phyloP scores from a whole-genome alignment of 1,140 invertebrate genomes.

The Contarinia nasturtii region DNA sequence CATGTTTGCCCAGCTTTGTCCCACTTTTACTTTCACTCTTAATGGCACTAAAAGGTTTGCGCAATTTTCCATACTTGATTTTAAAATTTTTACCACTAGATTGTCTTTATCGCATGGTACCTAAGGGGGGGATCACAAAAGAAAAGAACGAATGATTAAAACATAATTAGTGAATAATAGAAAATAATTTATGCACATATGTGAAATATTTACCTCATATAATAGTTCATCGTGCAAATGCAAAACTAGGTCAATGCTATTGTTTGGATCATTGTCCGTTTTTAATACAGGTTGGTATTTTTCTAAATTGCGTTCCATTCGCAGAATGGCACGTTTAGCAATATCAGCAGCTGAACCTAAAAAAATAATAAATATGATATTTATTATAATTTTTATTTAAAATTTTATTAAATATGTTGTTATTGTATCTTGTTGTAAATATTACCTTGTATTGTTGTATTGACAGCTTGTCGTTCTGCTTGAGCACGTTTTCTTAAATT shows the following conservation, averaged over 20 bases:
- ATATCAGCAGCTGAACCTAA: slow-evolving; percentile 91
- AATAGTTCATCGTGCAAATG: slow-evolving; percentile 94
- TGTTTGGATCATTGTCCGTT: slow-evolving; percentile 15
- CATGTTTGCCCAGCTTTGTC: slow-evolving; percentile 53
- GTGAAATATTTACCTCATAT: slow-evolving; percentile 68
- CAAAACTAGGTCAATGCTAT: slow-evolving; percentile 39
- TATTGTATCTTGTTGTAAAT: too few relatives aligned
- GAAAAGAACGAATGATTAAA: not conserved
- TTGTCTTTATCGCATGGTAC: slow-evolving; percentile 40
- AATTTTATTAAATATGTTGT: too few relatives aligned
- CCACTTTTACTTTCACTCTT: slow-evolving; percentile 70
- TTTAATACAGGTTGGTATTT: slow-evolving; percentile 13
- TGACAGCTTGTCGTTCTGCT: slow-evolving; percentile 89
- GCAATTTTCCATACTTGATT: slow-evolving; percentile 63
- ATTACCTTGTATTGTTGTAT: slow-evolving; percentile 89
- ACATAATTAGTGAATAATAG: not conserved
- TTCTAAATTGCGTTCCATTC: slow-evolving; percentile 39
- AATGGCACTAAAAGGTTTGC: slow-evolving; percentile 51
- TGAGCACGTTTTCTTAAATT: slow-evolving; percentile 31
- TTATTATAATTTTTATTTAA: too few relatives aligned
- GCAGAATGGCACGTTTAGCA: slow-evolving; percentile 75
- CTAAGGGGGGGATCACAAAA: too few relatives aligned
- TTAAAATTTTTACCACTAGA: slow-evolving; percentile 43
- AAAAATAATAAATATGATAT: too few relatives aligned
- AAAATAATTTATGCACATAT: not conserved